These are phyloP conservation scores for Osmoderma eremita DNA, from an alignment of 2,888 invertebrate species.

Conservation along the genomic window DNA sequence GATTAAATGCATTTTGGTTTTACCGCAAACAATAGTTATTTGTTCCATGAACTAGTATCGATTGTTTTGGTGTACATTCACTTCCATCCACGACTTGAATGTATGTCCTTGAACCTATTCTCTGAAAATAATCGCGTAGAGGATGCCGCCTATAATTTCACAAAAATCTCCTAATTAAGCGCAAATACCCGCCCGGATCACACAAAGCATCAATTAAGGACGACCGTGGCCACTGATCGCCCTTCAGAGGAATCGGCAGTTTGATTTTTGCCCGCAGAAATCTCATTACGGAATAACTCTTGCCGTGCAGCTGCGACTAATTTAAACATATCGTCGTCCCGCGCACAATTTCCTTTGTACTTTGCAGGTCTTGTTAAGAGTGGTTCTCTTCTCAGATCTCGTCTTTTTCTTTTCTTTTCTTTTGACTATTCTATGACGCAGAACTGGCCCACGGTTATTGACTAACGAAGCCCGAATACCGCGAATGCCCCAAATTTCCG, in stretches of 20 bases:
- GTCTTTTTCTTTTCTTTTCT: conserved; percentile 8
- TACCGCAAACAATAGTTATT: too few relatives aligned
- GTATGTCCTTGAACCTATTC: conserved; percentile 1
- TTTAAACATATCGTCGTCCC: conserved; percentile 21
- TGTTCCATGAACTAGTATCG: too few relatives aligned
- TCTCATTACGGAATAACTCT: conserved; percentile 36
- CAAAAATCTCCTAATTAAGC: conserved; percentile 24
- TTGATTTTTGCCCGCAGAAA: conserved; percentile 23
- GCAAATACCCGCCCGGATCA: conserved; percentile 24
- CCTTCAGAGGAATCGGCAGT: neutral
- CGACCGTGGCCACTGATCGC: conserved; percentile 2
- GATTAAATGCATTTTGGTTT: too few relatives aligned
- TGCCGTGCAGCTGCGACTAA: conserved; percentile 17
- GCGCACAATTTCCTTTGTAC: conserved; percentile 32
- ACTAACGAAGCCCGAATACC: conserved; percentile 30
- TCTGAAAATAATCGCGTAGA: neutral
- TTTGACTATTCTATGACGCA: neutral
- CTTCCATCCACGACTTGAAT: too few relatives aligned
- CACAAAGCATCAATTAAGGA: conserved; percentile 2
- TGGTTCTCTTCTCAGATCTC: neutral
- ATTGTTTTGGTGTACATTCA: too few relatives aligned
- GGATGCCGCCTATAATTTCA: conserved; percentile 14
- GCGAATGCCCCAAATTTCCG: conserved; percentile 27
- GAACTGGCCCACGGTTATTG: conserved; percentile 6
- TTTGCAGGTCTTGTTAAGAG: conserved; percentile 20